Evolutionary conservation across 1,140 invertebrate species (phyloP).

Genomic region (Battus philenor): DNA sequence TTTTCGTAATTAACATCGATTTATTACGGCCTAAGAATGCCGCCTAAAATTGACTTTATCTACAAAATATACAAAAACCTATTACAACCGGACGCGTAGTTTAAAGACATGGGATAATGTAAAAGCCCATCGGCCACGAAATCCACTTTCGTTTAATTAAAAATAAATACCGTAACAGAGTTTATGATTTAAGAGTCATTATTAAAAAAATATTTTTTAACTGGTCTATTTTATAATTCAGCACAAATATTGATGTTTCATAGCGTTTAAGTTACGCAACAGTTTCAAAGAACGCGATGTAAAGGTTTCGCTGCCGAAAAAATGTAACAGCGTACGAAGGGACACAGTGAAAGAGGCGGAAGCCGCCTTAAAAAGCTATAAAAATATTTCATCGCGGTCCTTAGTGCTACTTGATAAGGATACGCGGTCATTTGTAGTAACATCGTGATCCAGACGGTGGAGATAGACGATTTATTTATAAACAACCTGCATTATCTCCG

Average conservation of each 20-base stretch:
- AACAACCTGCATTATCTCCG: slow-evolving; percentile 55
- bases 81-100: slow-evolving; percentile 56
- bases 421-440: slow-evolving; percentile 65
- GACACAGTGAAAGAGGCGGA: slow-evolving; percentile 54
- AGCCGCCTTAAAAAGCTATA: slow-evolving; percentile 62
- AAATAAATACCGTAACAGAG: slow-evolving; percentile 43
- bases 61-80: slow-evolving; percentile 47
- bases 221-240: slow-evolving; percentile 24
- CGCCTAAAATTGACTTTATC: slow-evolving; percentile 54
- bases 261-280: slow-evolving; percentile 19
- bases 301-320: slow-evolving; percentile 48
- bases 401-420: slow-evolving; percentile 51
- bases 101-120: slow-evolving; percentile 34
- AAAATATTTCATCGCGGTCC: slow-evolving; percentile 64
- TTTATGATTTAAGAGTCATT: slow-evolving; percentile 39
- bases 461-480: slow-evolving; percentile 56
- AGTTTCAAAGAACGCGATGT: slow-evolving; percentile 43
- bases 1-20: slow-evolving; percentile 68
- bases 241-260: slow-evolving; percentile 42
- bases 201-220: too few species aligned
- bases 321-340: slow-evolving; percentile 54
- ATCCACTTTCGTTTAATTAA: slow-evolving; percentile 35
- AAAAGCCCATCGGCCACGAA: slow-evolving; percentile 15
- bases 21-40: slow-evolving; percentile 60
- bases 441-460: slow-evolving; percentile 40